Base-by-base conservation (phyloP, 2,888 invertebrate genomes). In the Apodemia hepburni region DNA sequence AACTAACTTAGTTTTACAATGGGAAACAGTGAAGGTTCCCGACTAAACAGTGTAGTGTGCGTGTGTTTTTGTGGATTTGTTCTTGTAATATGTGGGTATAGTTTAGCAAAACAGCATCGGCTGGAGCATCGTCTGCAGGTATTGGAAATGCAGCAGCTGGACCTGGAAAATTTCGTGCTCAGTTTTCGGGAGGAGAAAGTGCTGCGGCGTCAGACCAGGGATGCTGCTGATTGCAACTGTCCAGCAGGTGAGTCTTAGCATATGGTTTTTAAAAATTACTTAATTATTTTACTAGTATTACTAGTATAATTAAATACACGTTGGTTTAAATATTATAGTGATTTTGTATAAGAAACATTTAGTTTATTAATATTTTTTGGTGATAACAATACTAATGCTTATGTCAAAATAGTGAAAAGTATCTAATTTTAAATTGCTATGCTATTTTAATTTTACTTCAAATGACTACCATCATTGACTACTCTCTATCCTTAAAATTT, bases 11-110 rank as follows among this genome's bases (percentile, higher is more conserved):
- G 54, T 49, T 51, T 60, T 76, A 77, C 35, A 82, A 71, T 68
- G 69, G 68, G 69, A 68, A 79, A 69, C 73, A 74, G 66, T 76
- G 77, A 70, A 77, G 82, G 75, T 76, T 79, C 67, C 68, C 71
- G 83, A 66, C 73, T 85, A 63, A 84, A 86, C 77, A 78, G 82
- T 77, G 86, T 84, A 69, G 87, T 90, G 82, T 69, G 86, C 70
- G 86, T 87, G 87, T 83, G 85, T 78, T 79, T 82, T 73, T 86
- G 84, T 81, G 85, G 82, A 73, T 81, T 87, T 70, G 77, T 84
- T 69, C 73, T 87, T 67, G 70, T 83, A 27, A 69, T 83, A 62
- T 84, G 84, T 74, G 89, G 87, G 63, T 87, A 84, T 67, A 80
- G 84, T 67, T 67, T 88, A 72, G 85, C 84, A 69, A 75, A 85